These are phyloP conservation scores for Galerucella calmariensis DNA, from an alignment of 2,888 invertebrate genomes.

Conservation along the genomic window DNA sequence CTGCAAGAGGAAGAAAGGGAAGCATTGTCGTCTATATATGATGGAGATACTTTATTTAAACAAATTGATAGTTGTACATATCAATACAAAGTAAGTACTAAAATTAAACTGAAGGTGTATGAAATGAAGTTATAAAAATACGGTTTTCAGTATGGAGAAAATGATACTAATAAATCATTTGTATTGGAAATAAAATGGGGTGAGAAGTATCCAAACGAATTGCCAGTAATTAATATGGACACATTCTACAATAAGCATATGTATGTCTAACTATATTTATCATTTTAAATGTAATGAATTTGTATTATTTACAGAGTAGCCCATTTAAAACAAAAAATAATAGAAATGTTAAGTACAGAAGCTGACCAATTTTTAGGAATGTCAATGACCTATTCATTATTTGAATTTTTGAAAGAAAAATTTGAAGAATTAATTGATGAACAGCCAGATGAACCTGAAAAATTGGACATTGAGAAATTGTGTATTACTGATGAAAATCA, in stretches of 20 bases:
- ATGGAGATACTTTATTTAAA: slow-evolving; percentile 90
- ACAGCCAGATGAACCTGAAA: slow-evolving; percentile 72
- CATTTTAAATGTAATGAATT: neutral
- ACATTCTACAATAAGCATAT: slow-evolving; percentile 93
- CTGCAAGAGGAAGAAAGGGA: slow-evolving; percentile 89
- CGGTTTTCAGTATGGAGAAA: slow-evolving; percentile 79
- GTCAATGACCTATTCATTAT: slow-evolving; percentile 94
- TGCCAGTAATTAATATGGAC: slow-evolving; percentile 85
- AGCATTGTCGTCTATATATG: slow-evolving; percentile 92
- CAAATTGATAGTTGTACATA: slow-evolving; percentile 81
- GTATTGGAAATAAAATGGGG: slow-evolving; percentile 90
- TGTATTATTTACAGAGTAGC: slow-evolving; percentile 67
- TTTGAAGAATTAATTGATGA: slow-evolving; percentile 75
- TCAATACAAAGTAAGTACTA: slow-evolving; percentile 85
- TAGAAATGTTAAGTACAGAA: slow-evolving; percentile 72
- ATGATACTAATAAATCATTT: slow-evolving; percentile 82
- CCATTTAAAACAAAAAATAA: slow-evolving; percentile 77
- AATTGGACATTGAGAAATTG: slow-evolving; percentile 69
- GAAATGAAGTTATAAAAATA: slow-evolving; percentile 3
- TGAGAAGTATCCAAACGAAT: slow-evolving; percentile 84
- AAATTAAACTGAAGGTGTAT: neutral
- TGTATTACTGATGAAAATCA: slow-evolving; percentile 61
- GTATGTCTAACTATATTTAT: slow-evolving; percentile 72
- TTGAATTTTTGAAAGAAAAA: slow-evolving; percentile 91
- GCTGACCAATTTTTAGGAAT: slow-evolving; percentile 87